Conservation (phyloP, 2,888 invertebrate genomes). For the Drosophila atripex region DNA sequence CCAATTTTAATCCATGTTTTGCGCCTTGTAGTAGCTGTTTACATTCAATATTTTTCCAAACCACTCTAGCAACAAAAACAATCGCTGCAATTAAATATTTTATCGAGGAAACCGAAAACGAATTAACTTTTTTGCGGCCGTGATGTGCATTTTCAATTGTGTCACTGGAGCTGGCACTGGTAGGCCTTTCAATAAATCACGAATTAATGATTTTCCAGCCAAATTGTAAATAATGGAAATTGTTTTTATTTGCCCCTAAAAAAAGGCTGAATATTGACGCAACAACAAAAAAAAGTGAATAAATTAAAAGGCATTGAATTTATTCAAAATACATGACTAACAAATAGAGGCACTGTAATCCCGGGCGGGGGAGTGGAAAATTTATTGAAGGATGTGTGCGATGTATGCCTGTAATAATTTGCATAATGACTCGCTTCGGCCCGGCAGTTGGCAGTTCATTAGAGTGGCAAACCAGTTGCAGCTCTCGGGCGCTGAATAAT, state of each 20-base stretch:
- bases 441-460: conserved; percentile 42
- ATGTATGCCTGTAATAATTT: conserved; percentile 35
- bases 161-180: neutral
- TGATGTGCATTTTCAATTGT: conserved; percentile 36
- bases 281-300: conserved; percentile 23
- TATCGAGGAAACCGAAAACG: conserved; percentile 22
- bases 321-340: conserved; percentile 22
- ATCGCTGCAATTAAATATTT: conserved; percentile 33
- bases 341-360: neutral
- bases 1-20: neutral
- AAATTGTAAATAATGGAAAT: conserved; percentile 21
- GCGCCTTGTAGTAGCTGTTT: neutral
- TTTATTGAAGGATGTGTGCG: conserved; percentile 38
- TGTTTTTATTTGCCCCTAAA: neutral
- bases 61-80: conserved; percentile 9
- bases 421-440: conserved; percentile 30
- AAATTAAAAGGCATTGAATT: conserved; percentile 23
- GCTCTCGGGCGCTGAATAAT: conserved; percentile 13
- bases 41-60: conserved; percentile 1
- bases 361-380: conserved; percentile 29
- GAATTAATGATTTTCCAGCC: conserved; percentile 19
- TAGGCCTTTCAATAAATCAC: conserved; percentile 31
- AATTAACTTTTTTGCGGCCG: conserved; percentile 32
- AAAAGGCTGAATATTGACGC: conserved; percentile 10
- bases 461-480: conserved; percentile 42